A percentile compares a stretch with the other conserved stretches of the same genome.
Evolutionary conservation across 2,797 vertebrate species (phyloP).

Genomic region (Myotis myotis): DNA sequence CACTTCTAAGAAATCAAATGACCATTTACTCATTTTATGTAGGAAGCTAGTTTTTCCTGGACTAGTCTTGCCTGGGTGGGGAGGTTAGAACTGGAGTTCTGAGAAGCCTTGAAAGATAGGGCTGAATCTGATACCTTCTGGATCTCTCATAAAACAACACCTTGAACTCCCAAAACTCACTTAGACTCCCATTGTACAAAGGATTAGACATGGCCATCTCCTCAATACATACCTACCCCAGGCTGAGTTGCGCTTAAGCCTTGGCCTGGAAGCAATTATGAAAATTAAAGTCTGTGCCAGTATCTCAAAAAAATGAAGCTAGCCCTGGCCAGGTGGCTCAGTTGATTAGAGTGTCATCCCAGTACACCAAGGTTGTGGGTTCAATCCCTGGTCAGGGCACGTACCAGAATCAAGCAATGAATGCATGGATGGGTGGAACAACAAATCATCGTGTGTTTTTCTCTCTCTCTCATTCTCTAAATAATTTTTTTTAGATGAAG

Average conservation of each 20-base stretch:
- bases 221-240: not conserved
- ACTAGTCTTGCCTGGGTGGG: not conserved
- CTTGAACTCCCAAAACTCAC: not conserved
- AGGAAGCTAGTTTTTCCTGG: not conserved
- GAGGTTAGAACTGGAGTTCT: not conserved
- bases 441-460: not conserved
- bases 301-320: not conserved
- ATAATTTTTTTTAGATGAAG: not conserved
- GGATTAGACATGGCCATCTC: not conserved
- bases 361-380: not conserved
- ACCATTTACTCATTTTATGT: not conserved
- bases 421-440: not conserved
- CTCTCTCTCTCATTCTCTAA: not conserved
- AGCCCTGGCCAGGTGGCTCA: not conserved
- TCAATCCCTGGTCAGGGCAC: not conserved
- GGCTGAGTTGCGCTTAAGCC: not conserved
- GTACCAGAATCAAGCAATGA: not conserved
- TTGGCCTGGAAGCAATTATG: not conserved
- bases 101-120: not conserved
- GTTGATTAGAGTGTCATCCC: not conserved
- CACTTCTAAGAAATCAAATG: constrained; percentile 7
- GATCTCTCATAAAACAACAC: not conserved
- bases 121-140: not conserved
- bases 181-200: not conserved
- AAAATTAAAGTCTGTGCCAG: not conserved